phyloP scores from a whole-genome alignment of 2,888 invertebrate genomes.

The Parnassius mnemosyne region DNA sequence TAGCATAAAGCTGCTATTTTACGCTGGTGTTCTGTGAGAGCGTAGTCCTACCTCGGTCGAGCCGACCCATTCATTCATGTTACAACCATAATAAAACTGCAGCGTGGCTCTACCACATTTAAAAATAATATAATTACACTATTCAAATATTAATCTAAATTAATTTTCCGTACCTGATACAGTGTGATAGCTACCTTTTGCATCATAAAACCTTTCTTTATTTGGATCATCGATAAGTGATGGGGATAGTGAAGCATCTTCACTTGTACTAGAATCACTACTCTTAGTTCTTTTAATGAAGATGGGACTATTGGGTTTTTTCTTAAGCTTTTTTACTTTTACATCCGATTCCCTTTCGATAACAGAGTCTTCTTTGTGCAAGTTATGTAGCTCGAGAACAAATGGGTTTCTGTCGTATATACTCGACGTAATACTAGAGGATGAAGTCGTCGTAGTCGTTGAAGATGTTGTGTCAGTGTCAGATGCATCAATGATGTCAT shows the following conservation, averaged over 20 bases:
- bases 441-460: conserved; percentile 37
- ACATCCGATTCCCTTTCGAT: conserved; percentile 27
- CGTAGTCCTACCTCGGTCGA: too few relatives aligned
- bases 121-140: too few relatives aligned
- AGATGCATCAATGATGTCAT: conserved; percentile 21
- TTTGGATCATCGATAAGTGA: conserved; percentile 33
- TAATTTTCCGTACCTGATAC: conserved; percentile 40
- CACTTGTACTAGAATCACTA: conserved; percentile 39
- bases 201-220: conserved; percentile 62
- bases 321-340: conserved; percentile 42
- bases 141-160: too few relatives aligned
- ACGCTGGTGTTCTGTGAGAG: too few relatives aligned
- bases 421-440: conserved; percentile 22
- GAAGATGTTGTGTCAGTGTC: conserved; percentile 44
- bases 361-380: conserved; percentile 43
- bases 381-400: conserved; percentile 52
- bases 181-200: conserved; percentile 56
- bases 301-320: conserved; percentile 38
- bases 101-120: too few relatives aligned
- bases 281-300: conserved; percentile 30
- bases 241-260: conserved; percentile 38
- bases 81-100: too few relatives aligned
- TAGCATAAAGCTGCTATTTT: too few relatives aligned
- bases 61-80: too few relatives aligned
- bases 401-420: conserved; percentile 39